Percentiles rank a stretch among this genome's conserved stretches.
Evolutionary conservation across 2,888 invertebrate genomes (phyloP).

Genomic region (Cyclophora punctaria): DNA sequence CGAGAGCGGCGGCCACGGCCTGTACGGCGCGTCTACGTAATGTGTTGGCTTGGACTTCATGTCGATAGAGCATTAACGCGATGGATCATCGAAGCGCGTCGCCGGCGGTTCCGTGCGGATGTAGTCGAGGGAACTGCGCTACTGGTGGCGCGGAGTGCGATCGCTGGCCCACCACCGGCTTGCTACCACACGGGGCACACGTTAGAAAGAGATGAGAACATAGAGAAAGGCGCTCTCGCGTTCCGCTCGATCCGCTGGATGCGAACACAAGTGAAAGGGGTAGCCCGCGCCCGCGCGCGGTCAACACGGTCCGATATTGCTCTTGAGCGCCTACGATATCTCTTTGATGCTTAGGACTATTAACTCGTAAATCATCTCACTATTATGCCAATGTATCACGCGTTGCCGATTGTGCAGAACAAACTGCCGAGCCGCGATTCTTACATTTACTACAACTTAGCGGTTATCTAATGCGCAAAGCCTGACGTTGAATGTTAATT

Average conservation of each 20-base stretch:
- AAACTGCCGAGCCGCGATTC: neutral
- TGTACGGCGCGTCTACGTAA: slow-evolving; percentile 66
- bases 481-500: too few relatives aligned
- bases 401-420: slow-evolving; percentile 18
- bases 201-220: slow-evolving; percentile 68
- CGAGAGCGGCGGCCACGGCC: slow-evolving; percentile 81
- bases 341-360: slow-evolving; percentile 22
- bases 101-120: slow-evolving; percentile 64
- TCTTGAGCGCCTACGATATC: slow-evolving; percentile 36
- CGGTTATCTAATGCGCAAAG: too few relatives aligned
- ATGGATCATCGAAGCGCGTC: slow-evolving; percentile 58
- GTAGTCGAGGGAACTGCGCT: slow-evolving; percentile 61
- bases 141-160: slow-evolving; percentile 56
- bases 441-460: too few relatives aligned
- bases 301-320: slow-evolving; percentile 46
- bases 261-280: slow-evolving; percentile 72
- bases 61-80: slow-evolving; percentile 59
- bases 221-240: slow-evolving; percentile 67
- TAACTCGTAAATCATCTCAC: slow-evolving; percentile 22
- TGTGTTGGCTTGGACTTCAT: slow-evolving; percentile 79
- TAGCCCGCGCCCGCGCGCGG: slow-evolving; percentile 49
- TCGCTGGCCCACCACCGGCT: slow-evolving; percentile 53
- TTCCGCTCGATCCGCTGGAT: slow-evolving; percentile 63
- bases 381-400: slow-evolving; percentile 21
- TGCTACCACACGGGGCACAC: slow-evolving; percentile 42